Percentiles rank a stretch among this genome's conserved stretches.
phyloP scores from a whole-genome alignment of 2,113 vertebrate genomes.

The Poecilia latipinna region DNA sequence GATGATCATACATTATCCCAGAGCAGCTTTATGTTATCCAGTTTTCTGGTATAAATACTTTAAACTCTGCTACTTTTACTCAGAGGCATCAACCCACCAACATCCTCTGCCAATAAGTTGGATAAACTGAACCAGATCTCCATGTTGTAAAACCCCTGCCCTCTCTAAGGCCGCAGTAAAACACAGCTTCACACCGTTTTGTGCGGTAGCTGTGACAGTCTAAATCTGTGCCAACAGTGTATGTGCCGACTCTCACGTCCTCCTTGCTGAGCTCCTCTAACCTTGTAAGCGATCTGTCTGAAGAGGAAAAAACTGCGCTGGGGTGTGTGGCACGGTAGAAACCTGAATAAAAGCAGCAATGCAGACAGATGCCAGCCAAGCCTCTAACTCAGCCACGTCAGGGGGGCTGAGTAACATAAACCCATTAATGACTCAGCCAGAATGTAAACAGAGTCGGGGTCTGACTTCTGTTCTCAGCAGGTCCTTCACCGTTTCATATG shows the following conservation, averaged over 20 bases:
- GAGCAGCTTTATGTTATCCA: too few relatives aligned
- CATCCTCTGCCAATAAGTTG: background rate
- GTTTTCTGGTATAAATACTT: background rate
- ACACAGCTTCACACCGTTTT: conserved; percentile 4
- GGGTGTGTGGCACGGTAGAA: conserved; percentile 33
- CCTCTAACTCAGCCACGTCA: background rate
- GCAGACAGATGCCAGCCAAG: conserved; percentile 26
- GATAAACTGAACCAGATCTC: background rate
- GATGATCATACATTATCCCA: background rate
- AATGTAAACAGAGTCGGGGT: conserved; percentile 36
- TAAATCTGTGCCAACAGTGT: conserved; percentile 2
- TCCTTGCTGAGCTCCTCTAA: conserved; percentile 36
- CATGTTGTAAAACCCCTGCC: background rate
- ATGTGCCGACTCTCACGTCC: conserved; percentile 53
- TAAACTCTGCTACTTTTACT: background rate
- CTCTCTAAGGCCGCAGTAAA: background rate
- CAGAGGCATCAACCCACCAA: background rate
- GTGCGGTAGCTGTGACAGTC: background rate
- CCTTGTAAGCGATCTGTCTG: conserved; percentile 54
- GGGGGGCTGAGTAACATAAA: conserved; percentile 23
- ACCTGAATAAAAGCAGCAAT: conserved; percentile 17
- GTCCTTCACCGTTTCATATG: background rate
- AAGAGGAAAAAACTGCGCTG: conserved; percentile 16
- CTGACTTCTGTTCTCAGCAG: background rate
- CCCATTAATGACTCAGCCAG: conserved; percentile 33